These are phyloP conservation scores for Sebastes hopkinsi DNA, from an alignment of 2,797 vertebrate species.

Conservation along the genomic window DNA sequence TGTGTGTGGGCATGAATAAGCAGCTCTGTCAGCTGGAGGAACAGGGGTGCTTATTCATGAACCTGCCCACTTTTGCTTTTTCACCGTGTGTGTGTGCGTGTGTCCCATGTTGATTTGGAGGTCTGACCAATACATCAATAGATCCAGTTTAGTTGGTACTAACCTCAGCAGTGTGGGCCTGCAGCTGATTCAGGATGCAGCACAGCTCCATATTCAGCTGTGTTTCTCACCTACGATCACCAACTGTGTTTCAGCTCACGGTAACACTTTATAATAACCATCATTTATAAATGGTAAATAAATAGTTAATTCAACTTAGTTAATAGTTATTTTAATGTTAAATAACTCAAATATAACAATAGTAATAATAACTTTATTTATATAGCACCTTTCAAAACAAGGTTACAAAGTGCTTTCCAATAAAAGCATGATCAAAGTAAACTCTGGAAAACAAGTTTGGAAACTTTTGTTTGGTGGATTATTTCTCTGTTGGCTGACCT, in stretches of 20 bases:
- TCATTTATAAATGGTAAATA: no score
- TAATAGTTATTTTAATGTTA: no score
- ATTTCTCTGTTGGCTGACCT: no score
- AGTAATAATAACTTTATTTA: no score
- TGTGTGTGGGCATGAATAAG: constrained; percentile 18
- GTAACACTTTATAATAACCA: no score
- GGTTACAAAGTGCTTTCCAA: no score
- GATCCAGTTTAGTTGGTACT: constrained; percentile 1
- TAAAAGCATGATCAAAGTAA: no score
- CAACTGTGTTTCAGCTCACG: not conserved
- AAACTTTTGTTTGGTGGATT: no score
- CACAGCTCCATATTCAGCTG: not conserved
- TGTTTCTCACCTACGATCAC: not conserved
- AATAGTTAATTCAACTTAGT: no score
- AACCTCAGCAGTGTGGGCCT: constrained; percentile 16
- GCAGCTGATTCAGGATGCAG: not conserved
- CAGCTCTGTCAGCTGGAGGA: constrained; percentile 29
- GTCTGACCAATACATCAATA: constrained; percentile 23
- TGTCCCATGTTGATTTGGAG: not conserved
- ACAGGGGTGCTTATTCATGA: constrained; percentile 41
- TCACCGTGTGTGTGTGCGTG: not conserved
- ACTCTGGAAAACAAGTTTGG: not conserved
- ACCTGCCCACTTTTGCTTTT: not conserved
- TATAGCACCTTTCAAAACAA: no score
- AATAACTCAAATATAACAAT: no score